phyloP scores from a whole-genome alignment of 1,140 invertebrate genomes.

The Pentalonia nigronervosa region DNA sequence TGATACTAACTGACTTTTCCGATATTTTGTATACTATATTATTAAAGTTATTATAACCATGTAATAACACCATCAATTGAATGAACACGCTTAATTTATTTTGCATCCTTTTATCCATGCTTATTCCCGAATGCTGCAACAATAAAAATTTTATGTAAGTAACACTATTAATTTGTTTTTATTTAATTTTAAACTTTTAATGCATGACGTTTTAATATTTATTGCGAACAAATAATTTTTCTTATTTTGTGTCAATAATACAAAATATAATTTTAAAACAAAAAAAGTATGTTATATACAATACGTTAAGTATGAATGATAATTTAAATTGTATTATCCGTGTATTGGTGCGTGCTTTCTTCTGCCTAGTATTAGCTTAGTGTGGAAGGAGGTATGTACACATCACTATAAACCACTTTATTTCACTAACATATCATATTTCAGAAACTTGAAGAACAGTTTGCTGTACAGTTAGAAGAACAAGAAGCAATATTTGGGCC shows the following conservation, averaged over 20 bases:
- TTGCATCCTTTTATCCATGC: constrained; percentile 32
- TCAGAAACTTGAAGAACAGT: constrained; percentile 86
- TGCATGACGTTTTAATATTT: constrained; percentile 27
- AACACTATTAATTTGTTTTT: constrained; percentile 48
- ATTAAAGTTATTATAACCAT: constrained; percentile 25
- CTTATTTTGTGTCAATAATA: neutral
- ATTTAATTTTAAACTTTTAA: constrained; percentile 34
- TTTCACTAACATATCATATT: constrained; percentile 60
- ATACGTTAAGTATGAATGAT: neutral
- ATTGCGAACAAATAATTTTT: neutral
- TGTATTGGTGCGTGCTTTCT: neutral
- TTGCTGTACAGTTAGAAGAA: constrained; percentile 81
- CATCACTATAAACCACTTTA: neutral
- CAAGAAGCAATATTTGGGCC: constrained; percentile 79
- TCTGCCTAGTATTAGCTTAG: neutral
- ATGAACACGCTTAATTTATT: constrained; percentile 40
- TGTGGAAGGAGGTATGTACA: neutral
- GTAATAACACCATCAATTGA: neutral
- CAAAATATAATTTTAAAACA: neutral
- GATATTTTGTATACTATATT: neutral
- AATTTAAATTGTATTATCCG: neutral
- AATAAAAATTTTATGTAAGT: constrained; percentile 48
- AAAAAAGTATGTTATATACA: neutral
- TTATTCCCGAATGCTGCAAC: constrained; percentile 29
- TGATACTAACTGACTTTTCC: neutral